Conservation (phyloP, 1,140 invertebrate genomes). For the Tetragonula clypearis region DNA sequence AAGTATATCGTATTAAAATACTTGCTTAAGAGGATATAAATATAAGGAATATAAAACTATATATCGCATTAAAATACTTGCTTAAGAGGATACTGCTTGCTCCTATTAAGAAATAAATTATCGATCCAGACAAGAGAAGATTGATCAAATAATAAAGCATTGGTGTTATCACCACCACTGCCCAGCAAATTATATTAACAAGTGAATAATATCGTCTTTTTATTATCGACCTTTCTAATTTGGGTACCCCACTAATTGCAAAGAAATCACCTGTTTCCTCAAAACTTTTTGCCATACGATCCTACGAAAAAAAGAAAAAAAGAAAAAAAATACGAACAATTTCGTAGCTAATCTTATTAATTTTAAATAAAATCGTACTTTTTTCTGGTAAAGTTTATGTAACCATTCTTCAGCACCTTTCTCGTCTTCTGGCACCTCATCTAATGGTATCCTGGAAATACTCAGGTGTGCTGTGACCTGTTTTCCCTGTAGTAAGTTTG, state of each 20-base stretch:
- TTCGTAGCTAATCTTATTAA: background rate
- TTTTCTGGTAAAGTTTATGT: constrained; percentile 89
- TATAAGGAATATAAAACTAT: background rate
- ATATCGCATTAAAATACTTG: constrained; percentile 80
- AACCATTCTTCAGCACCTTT: constrained; percentile 91
- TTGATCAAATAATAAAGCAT: constrained; percentile 87
- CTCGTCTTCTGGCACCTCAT: constrained; percentile 91
- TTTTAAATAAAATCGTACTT: constrained; percentile 82
- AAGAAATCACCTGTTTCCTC: constrained; percentile 92
- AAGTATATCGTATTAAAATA: background rate
- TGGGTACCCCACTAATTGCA: constrained; percentile 86
- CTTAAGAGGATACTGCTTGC: constrained; percentile 86
- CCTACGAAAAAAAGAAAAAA: constrained; percentile 81
- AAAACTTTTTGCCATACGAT: constrained; percentile 91
- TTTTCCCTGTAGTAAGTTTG: constrained; percentile 91
- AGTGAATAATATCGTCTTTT: constrained; percentile 85
- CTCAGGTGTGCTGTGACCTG: constrained; percentile 89
- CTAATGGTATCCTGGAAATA: constrained; percentile 91
- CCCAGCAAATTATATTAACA: constrained; percentile 88
- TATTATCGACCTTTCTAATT: constrained; percentile 83
- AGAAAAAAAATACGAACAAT: constrained; percentile 8
- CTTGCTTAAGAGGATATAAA: constrained; percentile 86
- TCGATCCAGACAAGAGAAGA: constrained; percentile 87
- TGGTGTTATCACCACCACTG: constrained; percentile 85
- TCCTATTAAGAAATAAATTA: constrained; percentile 87